Evolutionary conservation across 2,797 vertebrate genomes (phyloP).

Genomic region (Mallotus villosus): DNA sequence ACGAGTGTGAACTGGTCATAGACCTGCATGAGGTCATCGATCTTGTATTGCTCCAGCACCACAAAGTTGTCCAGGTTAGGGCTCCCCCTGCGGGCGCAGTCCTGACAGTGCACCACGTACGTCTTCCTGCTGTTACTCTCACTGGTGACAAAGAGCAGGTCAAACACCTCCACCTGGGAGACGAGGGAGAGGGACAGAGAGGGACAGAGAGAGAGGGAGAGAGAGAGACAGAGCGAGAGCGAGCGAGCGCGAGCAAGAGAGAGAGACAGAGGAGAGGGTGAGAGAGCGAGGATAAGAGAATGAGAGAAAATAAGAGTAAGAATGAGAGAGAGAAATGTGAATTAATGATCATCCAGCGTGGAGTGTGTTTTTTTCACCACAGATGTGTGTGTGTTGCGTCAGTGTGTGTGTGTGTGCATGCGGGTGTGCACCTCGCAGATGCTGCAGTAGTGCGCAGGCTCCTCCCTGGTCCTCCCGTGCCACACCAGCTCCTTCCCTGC

Average conservation of each 20-base stretch:
- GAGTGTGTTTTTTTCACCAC: not conserved
- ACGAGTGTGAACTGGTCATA: conserved; percentile 99
- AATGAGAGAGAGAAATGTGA: not conserved
- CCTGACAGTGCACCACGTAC: conserved; percentile 89
- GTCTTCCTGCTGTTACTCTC: conserved; percentile 88
- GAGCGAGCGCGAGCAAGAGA: too few species aligned
- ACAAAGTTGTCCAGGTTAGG: conserved; percentile 87
- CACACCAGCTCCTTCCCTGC: conserved; percentile 90
- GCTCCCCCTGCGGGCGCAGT: conserved; percentile 85
- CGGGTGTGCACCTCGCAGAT: conserved; percentile 90
- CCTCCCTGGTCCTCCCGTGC: conserved; percentile 89
- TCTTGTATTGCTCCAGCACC: conserved; percentile 94
- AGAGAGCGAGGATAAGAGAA: too few species aligned
- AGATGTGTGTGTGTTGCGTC: conserved; percentile 63
- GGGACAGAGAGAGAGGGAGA: not conserved
- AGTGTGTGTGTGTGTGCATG: conserved; percentile 60
- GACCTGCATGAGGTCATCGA: conserved; percentile 95
- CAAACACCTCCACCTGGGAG: conserved; percentile 86
- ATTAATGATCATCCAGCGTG: not conserved
- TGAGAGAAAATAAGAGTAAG: not conserved
- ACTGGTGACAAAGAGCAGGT: conserved; percentile 89
- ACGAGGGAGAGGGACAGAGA: not conserved
- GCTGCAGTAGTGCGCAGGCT: conserved; percentile 96
- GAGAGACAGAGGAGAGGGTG: not conserved
- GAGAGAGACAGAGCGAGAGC: not conserved